These are phyloP conservation scores for Drosophila pseudoobscura DNA, from an alignment of 1,140 invertebrate species.

Conservation along the genomic window DNA sequence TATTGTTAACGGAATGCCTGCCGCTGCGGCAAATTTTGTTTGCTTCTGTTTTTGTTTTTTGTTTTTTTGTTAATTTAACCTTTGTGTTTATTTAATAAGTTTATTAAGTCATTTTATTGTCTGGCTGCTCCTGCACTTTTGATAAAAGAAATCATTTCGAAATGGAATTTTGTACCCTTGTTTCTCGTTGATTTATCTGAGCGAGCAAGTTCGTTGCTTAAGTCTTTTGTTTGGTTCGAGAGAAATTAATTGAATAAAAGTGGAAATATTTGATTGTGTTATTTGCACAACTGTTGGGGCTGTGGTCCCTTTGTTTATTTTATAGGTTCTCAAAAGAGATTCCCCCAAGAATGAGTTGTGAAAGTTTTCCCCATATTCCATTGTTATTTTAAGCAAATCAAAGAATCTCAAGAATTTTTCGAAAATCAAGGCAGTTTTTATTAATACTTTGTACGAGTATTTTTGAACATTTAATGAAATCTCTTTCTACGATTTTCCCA, in stretches of 20 bases:
- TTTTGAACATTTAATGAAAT: neutral
- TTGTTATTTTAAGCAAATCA: neutral
- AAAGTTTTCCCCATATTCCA: constrained; percentile 2
- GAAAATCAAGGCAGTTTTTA: neutral
- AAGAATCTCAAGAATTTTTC: neutral
- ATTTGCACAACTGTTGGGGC: neutral
- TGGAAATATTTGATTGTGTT: neutral
- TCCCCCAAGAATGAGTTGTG: constrained; percentile 1
- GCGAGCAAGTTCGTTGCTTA: constrained; percentile 64
- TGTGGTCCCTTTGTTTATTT: neutral
- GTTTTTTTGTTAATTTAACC: constrained; percentile 46
- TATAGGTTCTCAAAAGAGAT: neutral
- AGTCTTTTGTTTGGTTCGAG: constrained; percentile 59
- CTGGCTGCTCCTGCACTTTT: constrained; percentile 5
- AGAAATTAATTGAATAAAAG: constrained; percentile 4
- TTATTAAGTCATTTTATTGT: constrained; percentile 15
- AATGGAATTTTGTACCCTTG: neutral
- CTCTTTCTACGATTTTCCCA: neutral
- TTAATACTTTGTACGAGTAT: too few species aligned
- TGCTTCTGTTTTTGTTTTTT: neutral
- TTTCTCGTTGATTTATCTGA: constrained; percentile 30
- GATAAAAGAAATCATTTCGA: constrained; percentile 3
- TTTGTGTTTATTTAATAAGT: constrained; percentile 60
- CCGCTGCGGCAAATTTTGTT: constrained; percentile 2
- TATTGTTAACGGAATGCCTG: constrained; percentile 14